Percentiles rank a stretch among this genome's conserved stretches.
phyloP scores from a whole-genome alignment of 2,888 invertebrate genomes.

The Gastracanthus pulcherrimus region DNA sequence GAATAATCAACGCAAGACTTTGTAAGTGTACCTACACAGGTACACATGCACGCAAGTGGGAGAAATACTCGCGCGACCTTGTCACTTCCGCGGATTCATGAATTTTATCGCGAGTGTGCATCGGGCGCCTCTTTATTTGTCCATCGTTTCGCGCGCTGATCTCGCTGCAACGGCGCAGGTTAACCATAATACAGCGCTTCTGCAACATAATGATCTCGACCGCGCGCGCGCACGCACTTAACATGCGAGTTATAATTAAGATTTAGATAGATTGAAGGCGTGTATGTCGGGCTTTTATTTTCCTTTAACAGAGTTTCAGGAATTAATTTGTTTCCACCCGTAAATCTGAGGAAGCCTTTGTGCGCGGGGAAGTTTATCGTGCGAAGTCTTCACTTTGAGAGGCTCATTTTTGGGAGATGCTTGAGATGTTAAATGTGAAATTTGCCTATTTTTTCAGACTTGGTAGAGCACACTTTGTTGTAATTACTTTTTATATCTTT shows the following conservation, averaged over 20 bases:
- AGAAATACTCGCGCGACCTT: constrained; percentile 27
- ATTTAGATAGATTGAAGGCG: constrained; percentile 49
- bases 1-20: too few species aligned
- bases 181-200: too few species aligned
- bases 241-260: constrained; percentile 48
- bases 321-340: constrained; percentile 30
- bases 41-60: neutral
- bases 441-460: too few species aligned
- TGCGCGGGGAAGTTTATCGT: too few species aligned
- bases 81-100: constrained; percentile 54
- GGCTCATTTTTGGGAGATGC: too few species aligned
- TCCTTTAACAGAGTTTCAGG: neutral
- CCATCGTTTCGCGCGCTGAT: constrained; percentile 21
- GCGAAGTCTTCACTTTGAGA: too few species aligned
- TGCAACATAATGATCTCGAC: neutral
- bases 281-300: constrained; percentile 1
- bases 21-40: neutral
- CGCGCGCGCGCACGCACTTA: constrained; percentile 12
- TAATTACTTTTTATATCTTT: too few species aligned
- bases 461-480: too few species aligned
- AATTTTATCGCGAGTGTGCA: constrained; percentile 47
- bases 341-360: constrained; percentile 35
- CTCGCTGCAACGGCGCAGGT: neutral
- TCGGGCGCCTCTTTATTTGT: constrained; percentile 41
- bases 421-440: too few species aligned